Evolutionary conservation across 2,888 invertebrate species (phyloP), one percentile per base, ranked within the genome.

Genomic region (Parochlus steinenii): DNA sequence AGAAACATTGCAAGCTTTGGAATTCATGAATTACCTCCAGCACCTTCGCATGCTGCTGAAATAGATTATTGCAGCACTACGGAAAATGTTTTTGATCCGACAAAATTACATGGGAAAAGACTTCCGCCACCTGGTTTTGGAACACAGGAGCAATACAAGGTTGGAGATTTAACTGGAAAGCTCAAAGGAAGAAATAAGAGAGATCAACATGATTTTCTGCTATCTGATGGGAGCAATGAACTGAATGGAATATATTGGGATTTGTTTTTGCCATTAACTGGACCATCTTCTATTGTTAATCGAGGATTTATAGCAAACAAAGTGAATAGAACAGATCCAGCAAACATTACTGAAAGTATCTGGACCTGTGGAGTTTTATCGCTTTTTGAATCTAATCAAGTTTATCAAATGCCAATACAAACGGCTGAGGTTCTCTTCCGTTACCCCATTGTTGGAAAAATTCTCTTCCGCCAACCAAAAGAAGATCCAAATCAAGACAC

Each of bases 101-200:
- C 59, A 6, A 63, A 63, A 5, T 44, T 71, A 11, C 65, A 73
- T 41, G 44, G 66, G n/a, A 60, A 62, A 7, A 53, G 50, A 4
- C 12, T 31, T 14, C 33, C 27, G 16, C 29, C 24, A 8, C 29
- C 47, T 74, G 74, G 75, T 14, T 67, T 71, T 46, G 85, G 81
- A 22, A 82, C 85, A 0, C 85, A 85, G 53, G 89, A 93, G 55
- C 81, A 83, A 54, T 93, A 90, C 49, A 75, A 86, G 2, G 63
- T 89, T 3, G 93, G 93, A 0, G 90, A 92, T 52, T 58, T 93
- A 8, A 77, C 83, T 35, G 89, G 89, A 14, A 92, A 92, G 57
- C 69, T 78, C 42, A 74, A 79, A 44, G 71, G 69, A 10, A 65
- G 78, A 38, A 79, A 79, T 23, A 72, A 74, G 47, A 68, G 71